Evolutionary conservation across 2,888 invertebrate genomes (phyloP).

Genomic region (Drosophila cognata): DNA sequence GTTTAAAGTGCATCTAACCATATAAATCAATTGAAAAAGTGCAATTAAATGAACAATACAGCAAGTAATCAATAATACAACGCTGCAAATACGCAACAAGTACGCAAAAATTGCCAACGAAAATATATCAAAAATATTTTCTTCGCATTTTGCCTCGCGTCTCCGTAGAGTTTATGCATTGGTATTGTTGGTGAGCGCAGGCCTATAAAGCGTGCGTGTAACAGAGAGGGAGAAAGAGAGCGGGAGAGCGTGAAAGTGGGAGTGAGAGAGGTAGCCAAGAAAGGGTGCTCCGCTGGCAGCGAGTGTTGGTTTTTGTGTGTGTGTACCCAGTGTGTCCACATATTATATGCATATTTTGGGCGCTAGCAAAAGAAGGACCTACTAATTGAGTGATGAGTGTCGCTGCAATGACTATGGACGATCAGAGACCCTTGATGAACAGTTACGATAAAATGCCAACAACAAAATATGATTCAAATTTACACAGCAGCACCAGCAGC

Average conservation of each 20-base stretch:
- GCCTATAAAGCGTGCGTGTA: slow-evolving; percentile 43
- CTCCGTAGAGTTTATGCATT: slow-evolving; percentile 34
- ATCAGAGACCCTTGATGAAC: slow-evolving; percentile 85
- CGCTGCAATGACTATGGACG: slow-evolving; percentile 85
- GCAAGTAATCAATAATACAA: slow-evolving; percentile 59
- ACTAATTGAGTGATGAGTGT: slow-evolving; percentile 79
- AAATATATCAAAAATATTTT: slow-evolving; percentile 44
- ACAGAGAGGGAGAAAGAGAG: slow-evolving; percentile 23
- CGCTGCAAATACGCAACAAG: slow-evolving; percentile 56
- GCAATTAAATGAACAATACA: slow-evolving; percentile 68
- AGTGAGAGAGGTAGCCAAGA: slow-evolving; percentile 25
- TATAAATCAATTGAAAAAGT: slow-evolving; percentile 69
- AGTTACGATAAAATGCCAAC: slow-evolving; percentile 83
- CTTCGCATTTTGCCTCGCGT: slow-evolving; percentile 52
- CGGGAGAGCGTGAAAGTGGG: slow-evolving; percentile 28
- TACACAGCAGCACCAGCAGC: slow-evolving; percentile 61
- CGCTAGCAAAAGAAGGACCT: slow-evolving; percentile 63
- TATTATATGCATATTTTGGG: slow-evolving; percentile 41
- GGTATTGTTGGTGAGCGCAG: slow-evolving; percentile 61
- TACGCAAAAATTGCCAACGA: slow-evolving; percentile 63
- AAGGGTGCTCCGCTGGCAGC: slow-evolving; percentile 63
- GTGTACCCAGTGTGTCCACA: slow-evolving; percentile 51
- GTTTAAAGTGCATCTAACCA: slow-evolving; percentile 61
- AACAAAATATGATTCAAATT: slow-evolving; percentile 81
- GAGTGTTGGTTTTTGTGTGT: slow-evolving; percentile 42